Evolutionary conservation across 2,113 vertebrate species (phyloP).

Genomic region (Eudyptes chrysolophus): DNA sequence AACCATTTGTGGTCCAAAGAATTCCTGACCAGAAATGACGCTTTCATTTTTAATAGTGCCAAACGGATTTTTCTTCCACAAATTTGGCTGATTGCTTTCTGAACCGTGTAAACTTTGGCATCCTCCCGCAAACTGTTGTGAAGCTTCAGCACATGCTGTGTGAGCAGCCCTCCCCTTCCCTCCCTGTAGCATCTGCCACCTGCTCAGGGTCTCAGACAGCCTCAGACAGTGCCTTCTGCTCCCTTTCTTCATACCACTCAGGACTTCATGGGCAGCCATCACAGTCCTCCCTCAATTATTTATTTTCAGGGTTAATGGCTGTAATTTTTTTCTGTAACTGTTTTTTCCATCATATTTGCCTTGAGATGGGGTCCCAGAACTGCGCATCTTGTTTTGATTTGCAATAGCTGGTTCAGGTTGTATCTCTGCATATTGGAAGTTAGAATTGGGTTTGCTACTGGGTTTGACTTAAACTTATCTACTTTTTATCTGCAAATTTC

Average conservation of each 20-base stretch:
- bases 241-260: background rate
- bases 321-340: background rate
- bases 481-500: background rate
- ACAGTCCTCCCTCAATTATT: background rate
- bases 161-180: background rate
- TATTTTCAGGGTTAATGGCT: background rate
- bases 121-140: background rate
- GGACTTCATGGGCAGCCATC: background rate
- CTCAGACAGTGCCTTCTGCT: background rate
- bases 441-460: background rate
- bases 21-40: background rate
- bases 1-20: background rate
- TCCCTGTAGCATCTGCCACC: background rate
- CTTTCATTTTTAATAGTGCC: background rate
- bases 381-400: background rate
- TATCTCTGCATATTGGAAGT: background rate
- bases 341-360: background rate
- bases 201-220: background rate
- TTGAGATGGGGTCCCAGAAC: background rate
- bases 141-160: background rate
- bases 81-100: background rate
- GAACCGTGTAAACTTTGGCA: background rate
- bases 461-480: background rate
- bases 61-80: background rate
- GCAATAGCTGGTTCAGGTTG: background rate